A percentile compares a stretch with the other conserved stretches of the same genome.
These are phyloP conservation scores for Misgurnus anguillicaudatus DNA, from an alignment of 2,113 vertebrate genomes.

Conservation along the genomic window DNA sequence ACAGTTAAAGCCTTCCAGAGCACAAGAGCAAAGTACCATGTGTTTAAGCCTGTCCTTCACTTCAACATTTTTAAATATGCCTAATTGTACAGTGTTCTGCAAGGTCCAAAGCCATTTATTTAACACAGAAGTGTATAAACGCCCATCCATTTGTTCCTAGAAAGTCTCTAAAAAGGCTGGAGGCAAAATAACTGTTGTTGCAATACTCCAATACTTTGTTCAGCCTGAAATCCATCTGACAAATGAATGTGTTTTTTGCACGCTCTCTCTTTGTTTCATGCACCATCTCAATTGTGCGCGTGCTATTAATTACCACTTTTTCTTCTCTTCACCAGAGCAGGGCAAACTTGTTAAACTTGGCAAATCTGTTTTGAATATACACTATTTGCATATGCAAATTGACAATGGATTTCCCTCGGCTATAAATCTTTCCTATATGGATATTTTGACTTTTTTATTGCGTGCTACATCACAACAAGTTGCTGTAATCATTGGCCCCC, in stretches of 20 bases:
- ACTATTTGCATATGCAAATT: slow-evolving; percentile 52
- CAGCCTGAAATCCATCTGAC: slow-evolving; percentile 41
- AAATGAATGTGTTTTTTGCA: slow-evolving; percentile 44
- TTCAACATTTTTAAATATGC: background rate
- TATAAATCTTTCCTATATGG: slow-evolving; percentile 47
- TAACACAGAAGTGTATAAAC: background rate
- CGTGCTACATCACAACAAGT: slow-evolving; percentile 21
- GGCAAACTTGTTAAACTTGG: slow-evolving; percentile 41
- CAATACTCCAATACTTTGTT: slow-evolving; percentile 10
- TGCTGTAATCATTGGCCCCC: slow-evolving; percentile 30
- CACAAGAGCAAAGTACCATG: background rate
- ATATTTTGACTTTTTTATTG: slow-evolving; percentile 36
- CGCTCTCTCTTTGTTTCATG: slow-evolving; percentile 22
- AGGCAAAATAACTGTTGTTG: slow-evolving; percentile 24
- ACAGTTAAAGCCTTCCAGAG: slow-evolving; percentile 1
- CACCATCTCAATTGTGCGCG: slow-evolving; percentile 22
- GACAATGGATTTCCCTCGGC: slow-evolving; percentile 15
- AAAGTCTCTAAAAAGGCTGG: slow-evolving; percentile 26
- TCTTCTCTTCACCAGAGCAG: slow-evolving; percentile 24
- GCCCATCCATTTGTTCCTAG: slow-evolving; percentile 12
- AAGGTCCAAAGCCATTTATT: slow-evolving; percentile 7
- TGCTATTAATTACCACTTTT: slow-evolving; percentile 48
- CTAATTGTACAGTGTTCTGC: background rate
- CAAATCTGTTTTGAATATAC: slow-evolving; percentile 41
- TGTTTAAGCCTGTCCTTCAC: background rate